Evolutionary conservation across 2,113 vertebrate species (phyloP), one percentile per base, ranked within the genome.

Genomic region (Equus przewalskii): DNA sequence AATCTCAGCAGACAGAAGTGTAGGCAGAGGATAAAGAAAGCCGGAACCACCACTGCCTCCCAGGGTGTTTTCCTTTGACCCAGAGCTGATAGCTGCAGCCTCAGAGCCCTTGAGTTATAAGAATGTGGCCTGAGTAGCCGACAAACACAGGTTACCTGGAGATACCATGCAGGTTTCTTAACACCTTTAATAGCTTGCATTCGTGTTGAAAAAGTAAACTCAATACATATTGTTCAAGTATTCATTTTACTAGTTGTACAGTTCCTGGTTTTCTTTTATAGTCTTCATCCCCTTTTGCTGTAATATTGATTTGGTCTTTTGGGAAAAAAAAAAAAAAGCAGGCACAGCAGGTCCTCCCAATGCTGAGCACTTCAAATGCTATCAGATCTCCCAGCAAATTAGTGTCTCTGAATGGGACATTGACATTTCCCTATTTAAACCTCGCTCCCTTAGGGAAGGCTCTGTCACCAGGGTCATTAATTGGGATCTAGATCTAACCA

Each of bases 351-450:
- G 82, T 80, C 58, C 28, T 94, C 58, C 36, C 86, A 91, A 33
- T 0, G 1, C 21, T 67, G 41, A 94, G 36, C 94, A 85, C 95
- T 98, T 98, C 98, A 97, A 98, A 96, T 92, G 91, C 94, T 96
- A 65, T 89, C 89, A 96, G 78, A 96, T 91, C 24, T 95, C 80
- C 76, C 4, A 87, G 88, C 85, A 98, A 97, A 97, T 98, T 67
- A 96, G 93, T 98, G 93, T 96, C 28, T 97, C 96, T 44, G 84
- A 98, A 94, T 82, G 65, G 81, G 73, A 24, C 91, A 97, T 36
- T 98, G 98, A 98, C 96, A 98, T 98, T 98, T 98, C 76, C 88
- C 93, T 98, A 94, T 97, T 98, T 98, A 98, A 98, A 94, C 49
- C 65, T 97, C 46, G 94, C 16, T 98, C 97, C 96, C 94, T 97